These are phyloP conservation scores for Lithobates pipiens DNA, from an alignment of 2,797 vertebrate species.

Conservation along the genomic window DNA sequence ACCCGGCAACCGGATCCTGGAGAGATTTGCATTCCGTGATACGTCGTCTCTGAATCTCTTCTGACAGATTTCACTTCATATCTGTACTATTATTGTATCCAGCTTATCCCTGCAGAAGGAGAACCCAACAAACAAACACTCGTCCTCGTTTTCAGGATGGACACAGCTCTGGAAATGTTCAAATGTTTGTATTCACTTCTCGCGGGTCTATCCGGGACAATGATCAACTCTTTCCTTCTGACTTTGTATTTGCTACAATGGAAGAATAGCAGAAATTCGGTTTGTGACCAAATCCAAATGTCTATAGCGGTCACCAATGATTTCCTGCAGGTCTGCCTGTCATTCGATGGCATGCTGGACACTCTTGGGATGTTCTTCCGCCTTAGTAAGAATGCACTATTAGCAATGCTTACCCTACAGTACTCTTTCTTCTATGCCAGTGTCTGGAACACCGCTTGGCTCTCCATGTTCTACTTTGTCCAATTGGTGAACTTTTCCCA, in stretches of 20 bases:
- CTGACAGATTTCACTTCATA: too few relatives aligned
- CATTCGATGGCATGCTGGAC: not conserved
- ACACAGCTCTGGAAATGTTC: too few relatives aligned
- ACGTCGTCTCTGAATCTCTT: too few relatives aligned
- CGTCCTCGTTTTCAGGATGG: too few relatives aligned
- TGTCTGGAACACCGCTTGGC: not conserved
- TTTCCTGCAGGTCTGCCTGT: not conserved
- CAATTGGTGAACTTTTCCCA: not conserved
- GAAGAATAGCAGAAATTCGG: not conserved
- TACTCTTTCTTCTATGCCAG: not conserved
- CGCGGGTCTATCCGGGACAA: too few relatives aligned
- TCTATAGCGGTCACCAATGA: not conserved
- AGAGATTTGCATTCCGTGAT: not conserved
- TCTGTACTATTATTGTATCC: too few relatives aligned
- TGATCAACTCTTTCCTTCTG: not conserved
- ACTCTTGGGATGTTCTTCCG: not conserved
- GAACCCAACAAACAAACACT: too few relatives aligned
- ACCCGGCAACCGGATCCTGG: not conserved
- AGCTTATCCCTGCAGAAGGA: too few relatives aligned
- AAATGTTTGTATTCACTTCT: too few relatives aligned
- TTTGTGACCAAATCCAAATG: not conserved
- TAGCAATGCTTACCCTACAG: not conserved
- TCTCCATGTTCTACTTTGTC: not conserved
- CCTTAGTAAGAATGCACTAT: not conserved
- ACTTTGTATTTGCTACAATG: not conserved